These are phyloP conservation scores for Homalodisca vitripennis DNA, from an alignment of 1,140 invertebrate genomes.

Conservation along the genomic window DNA sequence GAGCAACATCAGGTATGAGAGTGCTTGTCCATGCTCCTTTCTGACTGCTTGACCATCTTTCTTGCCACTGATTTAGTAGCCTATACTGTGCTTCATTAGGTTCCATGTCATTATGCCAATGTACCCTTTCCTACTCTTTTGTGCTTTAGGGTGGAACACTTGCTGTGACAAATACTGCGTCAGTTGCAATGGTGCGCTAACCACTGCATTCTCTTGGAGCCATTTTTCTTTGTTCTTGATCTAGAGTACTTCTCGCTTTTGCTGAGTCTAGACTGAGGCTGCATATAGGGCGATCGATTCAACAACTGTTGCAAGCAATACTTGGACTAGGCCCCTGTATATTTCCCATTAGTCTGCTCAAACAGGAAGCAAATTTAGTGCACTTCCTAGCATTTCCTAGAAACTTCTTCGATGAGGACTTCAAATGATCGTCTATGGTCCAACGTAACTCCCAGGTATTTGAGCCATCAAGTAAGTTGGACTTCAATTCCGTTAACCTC, in stretches of 20 bases:
- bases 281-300: neutral
- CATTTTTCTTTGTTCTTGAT: neutral
- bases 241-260: neutral
- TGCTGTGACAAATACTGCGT: constrained; percentile 6
- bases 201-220: neutral
- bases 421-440: neutral
- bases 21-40: constrained; percentile 37
- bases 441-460: neutral
- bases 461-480: neutral
- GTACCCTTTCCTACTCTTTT: neutral
- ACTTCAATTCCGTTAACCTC: neutral
- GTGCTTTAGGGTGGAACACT: neutral
- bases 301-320: neutral
- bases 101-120: neutral
- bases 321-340: neutral
- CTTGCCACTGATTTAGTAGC: constrained; percentile 29
- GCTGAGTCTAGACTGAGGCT: neutral
- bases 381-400: constrained; percentile 1
- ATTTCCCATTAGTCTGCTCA: neutral
- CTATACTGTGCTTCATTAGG: neutral
- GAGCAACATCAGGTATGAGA: constrained; percentile 33
- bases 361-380: neutral
- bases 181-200: neutral
- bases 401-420: neutral
- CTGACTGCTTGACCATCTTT: constrained; percentile 29